These are phyloP conservation scores for Vandiemenella viatica DNA, from an alignment of 2,888 invertebrate genomes.

Conservation along the genomic window DNA sequence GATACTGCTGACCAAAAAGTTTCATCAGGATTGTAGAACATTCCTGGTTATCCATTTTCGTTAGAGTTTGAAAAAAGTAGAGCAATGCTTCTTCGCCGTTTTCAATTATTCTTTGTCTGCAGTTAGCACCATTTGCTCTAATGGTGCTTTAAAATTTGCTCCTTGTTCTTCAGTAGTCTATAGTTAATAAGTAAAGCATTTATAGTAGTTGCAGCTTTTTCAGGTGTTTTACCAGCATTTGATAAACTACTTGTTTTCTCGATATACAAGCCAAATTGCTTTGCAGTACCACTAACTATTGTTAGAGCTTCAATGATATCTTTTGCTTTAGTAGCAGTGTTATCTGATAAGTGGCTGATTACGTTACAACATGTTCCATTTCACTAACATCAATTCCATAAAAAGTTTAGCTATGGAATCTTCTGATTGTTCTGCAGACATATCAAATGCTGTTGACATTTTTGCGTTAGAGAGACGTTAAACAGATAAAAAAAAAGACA, in stretches of 20 bases:
- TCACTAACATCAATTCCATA: not conserved
- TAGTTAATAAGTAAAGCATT: not conserved
- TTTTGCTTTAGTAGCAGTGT: slow-evolving; percentile 1
- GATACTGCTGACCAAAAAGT: not conserved
- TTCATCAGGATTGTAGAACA: not conserved
- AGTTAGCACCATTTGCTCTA: not conserved
- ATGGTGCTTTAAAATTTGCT: not conserved
- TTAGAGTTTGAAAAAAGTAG: slow-evolving; percentile 1
- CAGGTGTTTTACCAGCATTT: not conserved
- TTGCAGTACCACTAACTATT: slow-evolving; percentile 1
- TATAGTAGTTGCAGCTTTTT: slow-evolving; percentile 1
- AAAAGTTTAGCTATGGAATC: slow-evolving; percentile 1
- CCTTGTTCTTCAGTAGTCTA: not conserved
- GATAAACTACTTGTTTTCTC: not conserved
- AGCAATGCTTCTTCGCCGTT: not conserved
- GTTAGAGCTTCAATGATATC: not conserved
- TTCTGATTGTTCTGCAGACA: not conserved
- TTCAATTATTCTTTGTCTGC: not conserved
- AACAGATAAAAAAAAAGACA: too few relatives aligned
- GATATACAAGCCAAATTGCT: not conserved
- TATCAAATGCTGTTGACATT: slow-evolving; percentile 1
- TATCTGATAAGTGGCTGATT: not conserved
- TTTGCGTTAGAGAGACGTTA: too few relatives aligned
- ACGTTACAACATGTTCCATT: not conserved
- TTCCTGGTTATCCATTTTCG: not conserved